Percentiles rank a stretch among this genome's conserved stretches.
These are phyloP conservation scores for Petroica traversi DNA, from an alignment of 2,113 vertebrate species.

Conservation along the genomic window DNA sequence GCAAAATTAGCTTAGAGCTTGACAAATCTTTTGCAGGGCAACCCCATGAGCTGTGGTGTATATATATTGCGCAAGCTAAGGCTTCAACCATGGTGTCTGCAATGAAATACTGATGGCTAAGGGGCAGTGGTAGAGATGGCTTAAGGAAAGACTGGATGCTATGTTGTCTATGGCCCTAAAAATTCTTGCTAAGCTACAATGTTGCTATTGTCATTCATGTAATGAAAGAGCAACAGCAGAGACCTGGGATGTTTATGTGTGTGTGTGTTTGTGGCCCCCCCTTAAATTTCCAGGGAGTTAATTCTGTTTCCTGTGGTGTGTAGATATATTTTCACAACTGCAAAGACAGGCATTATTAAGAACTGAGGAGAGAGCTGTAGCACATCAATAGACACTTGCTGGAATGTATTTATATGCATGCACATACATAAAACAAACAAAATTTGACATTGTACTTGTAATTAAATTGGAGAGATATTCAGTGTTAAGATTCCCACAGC, in stretches of 20 bases:
- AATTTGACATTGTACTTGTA: neutral
- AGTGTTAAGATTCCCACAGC: neutral
- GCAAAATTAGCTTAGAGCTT: neutral
- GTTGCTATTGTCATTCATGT: neutral
- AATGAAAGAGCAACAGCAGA: neutral
- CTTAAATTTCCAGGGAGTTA: neutral
- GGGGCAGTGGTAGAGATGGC: neutral
- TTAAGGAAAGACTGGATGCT: neutral
- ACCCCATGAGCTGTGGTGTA: neutral
- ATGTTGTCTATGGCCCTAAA: neutral
- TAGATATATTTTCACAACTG: neutral
- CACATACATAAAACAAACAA: neutral
- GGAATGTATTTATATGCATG: neutral
- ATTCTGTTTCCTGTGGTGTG: neutral
- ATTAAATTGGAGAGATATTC: neutral
- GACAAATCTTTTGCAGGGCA: neutral
- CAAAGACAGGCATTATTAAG: neutral
- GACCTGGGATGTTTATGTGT: rapidly evolving
- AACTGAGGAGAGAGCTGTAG: neutral
- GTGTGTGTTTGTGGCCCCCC: neutral
- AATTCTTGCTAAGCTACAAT: neutral
- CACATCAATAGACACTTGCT: neutral
- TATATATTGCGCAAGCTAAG: neutral
- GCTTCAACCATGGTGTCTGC: neutral
- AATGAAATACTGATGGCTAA: neutral